These are phyloP conservation scores for Omphaloscelis lunosa DNA, from an alignment of 2,888 invertebrate species.

Conservation along the genomic window DNA sequence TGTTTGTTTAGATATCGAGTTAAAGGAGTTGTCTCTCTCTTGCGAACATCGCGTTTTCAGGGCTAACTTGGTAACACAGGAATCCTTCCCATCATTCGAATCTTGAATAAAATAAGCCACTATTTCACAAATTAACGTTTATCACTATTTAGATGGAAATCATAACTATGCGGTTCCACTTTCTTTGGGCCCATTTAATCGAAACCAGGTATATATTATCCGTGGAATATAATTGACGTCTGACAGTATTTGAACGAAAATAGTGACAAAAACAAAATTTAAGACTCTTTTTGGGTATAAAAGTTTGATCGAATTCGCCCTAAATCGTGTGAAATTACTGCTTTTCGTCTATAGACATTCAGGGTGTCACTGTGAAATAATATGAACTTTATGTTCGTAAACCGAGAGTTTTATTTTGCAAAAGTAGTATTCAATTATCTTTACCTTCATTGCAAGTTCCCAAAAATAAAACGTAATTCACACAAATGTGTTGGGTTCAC, in stretches of 20 bases:
- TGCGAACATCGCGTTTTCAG: background rate
- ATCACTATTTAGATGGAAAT: too few relatives aligned
- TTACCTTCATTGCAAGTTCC: background rate
- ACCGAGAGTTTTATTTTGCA: background rate
- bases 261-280: background rate
- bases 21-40: background rate
- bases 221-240: too few relatives aligned
- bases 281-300: background rate
- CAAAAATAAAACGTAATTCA: constrained; percentile 13
- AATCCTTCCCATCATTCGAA: background rate
- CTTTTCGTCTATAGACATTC: too few relatives aligned
- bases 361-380: background rate
- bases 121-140: background rate
- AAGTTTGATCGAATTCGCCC: background rate
- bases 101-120: background rate
- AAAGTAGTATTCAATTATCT: background rate
- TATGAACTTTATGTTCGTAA: background rate
- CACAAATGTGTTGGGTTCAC: constrained; percentile 26
- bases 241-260: background rate
- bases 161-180: background rate
- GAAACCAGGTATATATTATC: background rate
- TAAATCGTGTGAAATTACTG: background rate
- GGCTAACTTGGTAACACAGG: background rate
- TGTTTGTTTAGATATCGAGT: background rate
- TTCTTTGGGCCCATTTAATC: background rate